These are phyloP conservation scores for Carettochelys insculpta DNA, from an alignment of 2,113 vertebrate genomes.

Conservation along the genomic window DNA sequence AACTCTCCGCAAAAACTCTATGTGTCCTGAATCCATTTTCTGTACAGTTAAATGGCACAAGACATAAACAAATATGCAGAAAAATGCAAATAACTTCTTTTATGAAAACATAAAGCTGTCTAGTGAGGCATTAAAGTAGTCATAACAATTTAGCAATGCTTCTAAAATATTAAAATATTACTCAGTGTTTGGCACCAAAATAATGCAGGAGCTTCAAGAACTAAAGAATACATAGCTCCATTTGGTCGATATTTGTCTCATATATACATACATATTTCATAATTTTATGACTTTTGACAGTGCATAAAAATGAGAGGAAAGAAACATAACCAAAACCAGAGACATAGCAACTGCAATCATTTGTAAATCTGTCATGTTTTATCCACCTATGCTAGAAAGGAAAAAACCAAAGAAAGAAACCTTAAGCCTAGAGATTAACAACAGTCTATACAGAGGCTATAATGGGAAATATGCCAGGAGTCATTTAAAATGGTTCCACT, in stretches of 20 bases:
- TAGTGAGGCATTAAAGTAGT: slow-evolving; percentile 33
- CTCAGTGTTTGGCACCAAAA: slow-evolving; percentile 27
- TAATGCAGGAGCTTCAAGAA: slow-evolving; percentile 30
- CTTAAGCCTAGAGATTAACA: slow-evolving; percentile 9
- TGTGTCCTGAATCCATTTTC: not conserved
- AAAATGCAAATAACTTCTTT: slow-evolving; percentile 40
- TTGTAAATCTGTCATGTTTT: slow-evolving; percentile 29
- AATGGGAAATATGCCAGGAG: not conserved
- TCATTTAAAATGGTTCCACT: not conserved
- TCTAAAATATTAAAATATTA: slow-evolving; percentile 25
- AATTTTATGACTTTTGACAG: slow-evolving; percentile 28
- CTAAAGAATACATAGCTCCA: not conserved
- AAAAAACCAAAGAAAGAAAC: not conserved
- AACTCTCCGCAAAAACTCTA: not conserved
- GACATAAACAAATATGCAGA: slow-evolving; percentile 19
- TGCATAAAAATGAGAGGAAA: not conserved
- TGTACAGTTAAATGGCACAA: slow-evolving; percentile 33
- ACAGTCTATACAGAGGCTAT: not conserved
- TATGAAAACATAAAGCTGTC: slow-evolving; percentile 48
- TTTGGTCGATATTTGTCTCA: not conserved
- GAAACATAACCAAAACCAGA: not conserved
- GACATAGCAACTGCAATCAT: not conserved
- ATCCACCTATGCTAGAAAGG: not conserved
- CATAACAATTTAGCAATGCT: slow-evolving; percentile 32
- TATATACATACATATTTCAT: not conserved